Percentiles rank a stretch among this genome's conserved stretches.
Conservation (phyloP, 2,888 invertebrate species). For the Lithodes maja region DNA sequence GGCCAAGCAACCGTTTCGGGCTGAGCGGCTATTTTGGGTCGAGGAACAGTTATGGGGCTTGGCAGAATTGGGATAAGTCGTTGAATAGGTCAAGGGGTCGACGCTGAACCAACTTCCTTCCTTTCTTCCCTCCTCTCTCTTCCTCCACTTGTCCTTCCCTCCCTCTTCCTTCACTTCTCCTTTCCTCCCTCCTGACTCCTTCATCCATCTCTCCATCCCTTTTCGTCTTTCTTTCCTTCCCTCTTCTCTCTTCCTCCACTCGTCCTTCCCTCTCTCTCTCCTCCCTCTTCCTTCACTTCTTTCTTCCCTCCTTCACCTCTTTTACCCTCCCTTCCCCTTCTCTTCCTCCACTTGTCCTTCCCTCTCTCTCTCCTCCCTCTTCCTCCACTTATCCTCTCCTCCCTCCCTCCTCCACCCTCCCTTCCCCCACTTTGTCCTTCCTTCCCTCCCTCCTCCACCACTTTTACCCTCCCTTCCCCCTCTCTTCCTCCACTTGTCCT, state of each 20-base stretch:
- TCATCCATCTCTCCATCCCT: background rate
- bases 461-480: background rate
- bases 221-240: background rate
- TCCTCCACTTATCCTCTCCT: background rate
- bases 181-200: background rate
- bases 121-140: background rate
- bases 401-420: background rate
- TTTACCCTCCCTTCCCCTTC: too few relatives aligned
- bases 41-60: too few relatives aligned
- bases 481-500: background rate
- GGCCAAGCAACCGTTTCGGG: too few relatives aligned
- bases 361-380: too few relatives aligned
- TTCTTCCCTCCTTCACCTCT: too few relatives aligned
- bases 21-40: too few relatives aligned
- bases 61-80: too few relatives aligned
- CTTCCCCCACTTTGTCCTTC: background rate
- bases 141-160: background rate
- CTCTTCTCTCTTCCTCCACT: background rate
- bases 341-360: too few relatives aligned
- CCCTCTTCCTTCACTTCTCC: background rate
- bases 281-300: too few relatives aligned
- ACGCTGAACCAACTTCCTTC: too few relatives aligned
- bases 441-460: background rate
- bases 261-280: background rate
- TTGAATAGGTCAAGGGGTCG: too few relatives aligned